Base-by-base conservation (phyloP, 2,113 vertebrate species). In the Beaufortia kweichowensis region DNA sequence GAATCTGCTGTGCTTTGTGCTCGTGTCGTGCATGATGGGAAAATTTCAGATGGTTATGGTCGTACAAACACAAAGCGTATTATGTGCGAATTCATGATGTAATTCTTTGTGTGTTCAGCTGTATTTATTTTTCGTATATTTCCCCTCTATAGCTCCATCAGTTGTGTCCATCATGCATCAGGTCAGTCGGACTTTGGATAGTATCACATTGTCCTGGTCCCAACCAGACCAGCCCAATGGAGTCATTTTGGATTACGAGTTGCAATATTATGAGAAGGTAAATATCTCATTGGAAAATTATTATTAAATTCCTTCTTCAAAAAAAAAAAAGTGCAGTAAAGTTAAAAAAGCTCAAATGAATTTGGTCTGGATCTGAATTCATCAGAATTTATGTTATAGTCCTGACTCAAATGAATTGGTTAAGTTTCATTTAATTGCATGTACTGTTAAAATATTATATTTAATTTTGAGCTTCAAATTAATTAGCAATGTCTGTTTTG, bases 81-180 rank as follows among this genome's bases (percentile, higher is more conserved):
- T 67, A 66, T 21, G 9, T 23, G 6, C n/a, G n/a, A n/a, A n/a
- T n/a, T n/a, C n/a, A n/a, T n/a, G n/a, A n/a, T n/a, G 24, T 19
- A 26, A 33, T 14, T 63, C 61, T 66, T 48, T 53, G 10, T 63
- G 8, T 64, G 19, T 60, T 23, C 26, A 35, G 57, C 57, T 55
- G 2, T 39, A 39, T 55, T 17, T 39, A 21, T 75, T 59, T 60
- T 17, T 74, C 6, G 4, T 57, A 11, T 66, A 23, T 69, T 41
- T 72, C 17, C 24, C 55, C 35, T 79, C 23, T 73, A 43, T 88
- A 98, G 96, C 94, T 33, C 96, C 96, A 0, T 98, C 96, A 0
- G 88, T 92, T 0, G 95, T 98, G 70, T 96, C 96, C 89, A 98
- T 98, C 88, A 98, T 98, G 91, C 96, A 98, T 80, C 96, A 98